Evolutionary conservation across 2,888 invertebrate genomes (phyloP).

Genomic region (Macaria notata): DNA sequence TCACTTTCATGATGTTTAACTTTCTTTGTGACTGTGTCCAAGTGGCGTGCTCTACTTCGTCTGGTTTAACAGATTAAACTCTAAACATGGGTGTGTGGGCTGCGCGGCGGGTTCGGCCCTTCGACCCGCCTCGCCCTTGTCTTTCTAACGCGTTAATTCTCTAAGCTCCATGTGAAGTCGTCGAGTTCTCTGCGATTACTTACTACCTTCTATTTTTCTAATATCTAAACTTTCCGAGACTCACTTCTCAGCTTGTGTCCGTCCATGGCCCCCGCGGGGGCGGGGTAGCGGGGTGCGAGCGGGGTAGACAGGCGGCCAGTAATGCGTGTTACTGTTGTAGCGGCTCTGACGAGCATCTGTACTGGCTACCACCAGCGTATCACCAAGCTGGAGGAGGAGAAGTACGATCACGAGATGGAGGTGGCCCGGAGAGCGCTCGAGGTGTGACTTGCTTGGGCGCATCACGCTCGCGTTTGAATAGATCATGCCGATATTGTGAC

Average conservation of each 20-base stretch:
- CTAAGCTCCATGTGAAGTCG: conserved; percentile 67
- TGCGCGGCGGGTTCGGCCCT: conserved; percentile 44
- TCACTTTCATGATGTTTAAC: conserved; percentile 63
- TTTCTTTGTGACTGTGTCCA: conserved; percentile 63
- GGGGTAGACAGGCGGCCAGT: conserved; percentile 38
- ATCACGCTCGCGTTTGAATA: conserved; percentile 75
- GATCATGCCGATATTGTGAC: conserved; percentile 78
- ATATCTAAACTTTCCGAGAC: conserved; percentile 56
- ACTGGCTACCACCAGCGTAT: conserved; percentile 93
- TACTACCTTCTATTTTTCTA: conserved; percentile 62
- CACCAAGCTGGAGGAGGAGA: conserved; percentile 92
- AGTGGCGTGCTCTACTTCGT: conserved; percentile 69
- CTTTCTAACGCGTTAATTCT: conserved; percentile 69
- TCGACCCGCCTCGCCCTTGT: conserved; percentile 41
- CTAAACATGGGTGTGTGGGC: conserved; percentile 55
- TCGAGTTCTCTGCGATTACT: conserved; percentile 58
- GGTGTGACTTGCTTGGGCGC: conserved; percentile 86
- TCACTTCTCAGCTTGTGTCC: conserved; percentile 62
- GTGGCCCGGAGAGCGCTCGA: conserved; percentile 97
- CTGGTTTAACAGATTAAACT: conserved; percentile 64
- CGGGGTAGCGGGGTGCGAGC: conserved; percentile 21
- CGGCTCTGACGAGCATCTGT: conserved; percentile 86
- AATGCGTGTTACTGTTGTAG: conserved; percentile 80
- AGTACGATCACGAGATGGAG: conserved; percentile 99
- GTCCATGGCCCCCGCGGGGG: conserved; percentile 46